Base-by-base conservation (phyloP, 2,797 vertebrate species). In the Gymnodraco acuticeps region DNA sequence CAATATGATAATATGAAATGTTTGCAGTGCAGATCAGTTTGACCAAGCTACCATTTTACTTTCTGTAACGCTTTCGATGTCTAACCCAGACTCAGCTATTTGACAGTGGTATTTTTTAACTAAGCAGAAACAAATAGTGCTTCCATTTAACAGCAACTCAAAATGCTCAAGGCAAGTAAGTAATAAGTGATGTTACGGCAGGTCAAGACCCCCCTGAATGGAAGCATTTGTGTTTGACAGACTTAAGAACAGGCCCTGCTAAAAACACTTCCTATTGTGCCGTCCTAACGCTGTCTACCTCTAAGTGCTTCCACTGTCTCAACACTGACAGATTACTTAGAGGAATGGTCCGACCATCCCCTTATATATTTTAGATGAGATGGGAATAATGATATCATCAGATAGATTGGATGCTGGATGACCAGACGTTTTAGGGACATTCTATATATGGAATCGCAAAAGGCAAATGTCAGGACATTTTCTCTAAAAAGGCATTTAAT, bases 361-460 rank as follows among this genome's bases (percentile, higher is more conserved):
- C 55, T 85, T 85, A 47, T 68, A 75, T 56, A 83, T 81, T 81
- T 80, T 69, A 70, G 64, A 84, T 84, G 66, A 80, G 77, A 75
- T 23, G 74, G 60, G 33, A 77, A 68, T 63, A 78, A 84, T 73
- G 66, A 74, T 52, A 69, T 84, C 55, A 80, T 84, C 52, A 58
- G 62, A 75, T 13, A 74, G 65, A 74, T 50, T 68, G 46, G 66
- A 80, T 51, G 50, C 56, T 50, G 52, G 53, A 51, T 47, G 13
- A 60, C 43, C 59, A 27, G 54, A 60, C n/a, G 10, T 65, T 70
- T 75, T 59, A 23, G 50, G 38, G 71, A 62, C 42, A 41, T 43
- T 52, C 17, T 53, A 4, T 52, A 3, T 12, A 14, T 19, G 10
- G 16, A 69, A 70, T 54, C 9, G 19, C 7, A 42, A 75, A 66